Conservation (phyloP, 1,140 invertebrate species). For the Gerris buenoi region DNA sequence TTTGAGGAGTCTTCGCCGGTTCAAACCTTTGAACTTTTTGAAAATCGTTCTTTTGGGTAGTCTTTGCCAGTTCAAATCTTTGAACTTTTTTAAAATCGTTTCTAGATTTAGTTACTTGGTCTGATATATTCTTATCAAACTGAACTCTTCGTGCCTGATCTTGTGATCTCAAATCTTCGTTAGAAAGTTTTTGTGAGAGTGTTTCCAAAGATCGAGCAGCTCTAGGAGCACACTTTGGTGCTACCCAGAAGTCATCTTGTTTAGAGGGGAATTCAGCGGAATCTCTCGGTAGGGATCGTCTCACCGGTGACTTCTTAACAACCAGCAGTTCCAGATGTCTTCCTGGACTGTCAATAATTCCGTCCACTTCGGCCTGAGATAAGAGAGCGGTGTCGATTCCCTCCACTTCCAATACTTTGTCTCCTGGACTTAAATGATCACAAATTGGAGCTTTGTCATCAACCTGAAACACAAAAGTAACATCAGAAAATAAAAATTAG, state of each 20-base stretch:
- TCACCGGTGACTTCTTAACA: slow-evolving; percentile 7
- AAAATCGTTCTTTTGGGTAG: slow-evolving; percentile 4
- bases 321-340: slow-evolving; percentile 8
- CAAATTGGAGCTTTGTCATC: slow-evolving; percentile 2
- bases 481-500: too few species aligned
- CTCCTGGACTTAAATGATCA: slow-evolving; percentile 6
- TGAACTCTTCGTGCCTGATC: too few species aligned
- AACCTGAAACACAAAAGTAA: slow-evolving; percentile 10
- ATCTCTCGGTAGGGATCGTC: neutral
- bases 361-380: slow-evolving; percentile 6
- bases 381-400: slow-evolving; percentile 9
- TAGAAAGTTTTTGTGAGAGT: neutral
- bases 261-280: neutral
- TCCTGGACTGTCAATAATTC: slow-evolving; percentile 3
- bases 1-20: neutral
- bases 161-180: neutral
- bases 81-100: neutral
- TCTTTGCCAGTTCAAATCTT: neutral
- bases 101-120: neutral
- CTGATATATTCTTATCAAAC: neutral
- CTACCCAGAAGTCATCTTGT: neutral
- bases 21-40: neutral
- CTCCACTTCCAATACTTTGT: slow-evolving; percentile 10
- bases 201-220: neutral
- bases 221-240: neutral